Conservation (phyloP, 2,113 vertebrate species). For the Rhynchomys soricoides region DNA sequence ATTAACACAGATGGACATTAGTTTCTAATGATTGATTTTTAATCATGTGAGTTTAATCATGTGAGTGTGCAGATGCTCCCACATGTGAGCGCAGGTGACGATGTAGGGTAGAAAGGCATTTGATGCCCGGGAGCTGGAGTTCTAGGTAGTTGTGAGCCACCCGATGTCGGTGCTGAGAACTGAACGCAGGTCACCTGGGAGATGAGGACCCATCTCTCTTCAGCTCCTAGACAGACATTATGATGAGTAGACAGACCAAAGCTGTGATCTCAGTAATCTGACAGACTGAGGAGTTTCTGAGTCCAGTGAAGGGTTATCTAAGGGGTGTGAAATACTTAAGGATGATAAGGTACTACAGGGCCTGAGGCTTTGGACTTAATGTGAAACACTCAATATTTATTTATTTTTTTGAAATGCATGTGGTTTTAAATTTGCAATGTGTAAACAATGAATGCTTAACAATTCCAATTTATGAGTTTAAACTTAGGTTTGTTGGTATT, state of each 20-base stretch:
- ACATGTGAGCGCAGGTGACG: too few species aligned
- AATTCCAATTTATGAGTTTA: conserved; percentile 19
- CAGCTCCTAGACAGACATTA: not conserved
- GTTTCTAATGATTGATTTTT: not conserved
- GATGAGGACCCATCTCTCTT: not conserved
- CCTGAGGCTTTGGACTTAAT: conserved; percentile 21
- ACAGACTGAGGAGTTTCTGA: not conserved
- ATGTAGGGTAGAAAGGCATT: not conserved
- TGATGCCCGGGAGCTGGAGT: not conserved
- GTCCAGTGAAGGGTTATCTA: conserved; percentile 17
- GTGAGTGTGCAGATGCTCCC: too few species aligned
- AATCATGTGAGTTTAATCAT: too few species aligned
- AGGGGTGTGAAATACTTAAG: conserved; percentile 40
- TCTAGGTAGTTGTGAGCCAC: not conserved
- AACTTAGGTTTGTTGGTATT: conserved; percentile 1
- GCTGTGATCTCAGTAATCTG: not conserved
- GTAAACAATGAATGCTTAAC: not conserved
- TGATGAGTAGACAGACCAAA: not conserved
- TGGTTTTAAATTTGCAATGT: conserved; percentile 41
- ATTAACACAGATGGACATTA: not conserved
- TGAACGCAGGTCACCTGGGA: not conserved
- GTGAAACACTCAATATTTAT: conserved; percentile 24
- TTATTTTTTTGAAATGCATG: conserved; percentile 46
- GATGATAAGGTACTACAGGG: not conserved
- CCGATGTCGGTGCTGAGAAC: not conserved